A percentile compares a stretch with the other conserved stretches of the same genome.
Evolutionary conservation across 2,113 vertebrate genomes (phyloP).

Genomic region (Alouatta palliata): DNA sequence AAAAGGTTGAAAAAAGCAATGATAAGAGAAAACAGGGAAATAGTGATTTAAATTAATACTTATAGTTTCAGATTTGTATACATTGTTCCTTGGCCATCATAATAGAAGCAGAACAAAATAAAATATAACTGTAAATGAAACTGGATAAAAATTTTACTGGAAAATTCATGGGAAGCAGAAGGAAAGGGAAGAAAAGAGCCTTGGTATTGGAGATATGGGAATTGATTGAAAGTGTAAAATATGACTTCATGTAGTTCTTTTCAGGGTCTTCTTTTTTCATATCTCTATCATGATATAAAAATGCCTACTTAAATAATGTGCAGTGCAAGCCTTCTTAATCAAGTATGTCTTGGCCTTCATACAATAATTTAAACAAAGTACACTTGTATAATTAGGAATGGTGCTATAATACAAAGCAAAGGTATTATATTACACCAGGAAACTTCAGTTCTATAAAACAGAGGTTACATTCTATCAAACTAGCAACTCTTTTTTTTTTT

Average conservation of each 20-base stretch:
- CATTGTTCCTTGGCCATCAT: not conserved
- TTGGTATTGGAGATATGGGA: not conserved
- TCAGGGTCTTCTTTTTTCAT: not conserved
- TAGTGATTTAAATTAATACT: not conserved
- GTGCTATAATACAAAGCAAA: constrained; percentile 56
- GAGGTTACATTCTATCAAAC: constrained; percentile 53
- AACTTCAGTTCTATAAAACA: constrained; percentile 60
- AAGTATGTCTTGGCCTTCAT: constrained; percentile 33
- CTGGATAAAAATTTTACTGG: not conserved
- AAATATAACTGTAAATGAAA: not conserved
- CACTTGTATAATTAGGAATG: constrained; percentile 53
- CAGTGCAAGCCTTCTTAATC: constrained; percentile 42
- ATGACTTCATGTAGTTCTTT: not conserved
- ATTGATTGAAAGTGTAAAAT: not conserved
- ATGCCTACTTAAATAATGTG: constrained; percentile 26
- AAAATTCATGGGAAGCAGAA: constrained; percentile 3
- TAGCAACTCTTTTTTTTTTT: constrained; percentile 2
- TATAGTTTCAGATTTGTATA: not conserved
- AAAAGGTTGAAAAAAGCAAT: not conserved
- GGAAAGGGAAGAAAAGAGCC: not conserved
- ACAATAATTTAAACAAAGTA: constrained; percentile 43
- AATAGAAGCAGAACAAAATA: constrained; percentile 2
- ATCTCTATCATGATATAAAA: not conserved
- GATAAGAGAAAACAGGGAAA: not conserved
- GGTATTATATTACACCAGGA: constrained; percentile 57